Conservation (phyloP, 2,113 vertebrate species). For the Anser brachyrhynchus region DNA sequence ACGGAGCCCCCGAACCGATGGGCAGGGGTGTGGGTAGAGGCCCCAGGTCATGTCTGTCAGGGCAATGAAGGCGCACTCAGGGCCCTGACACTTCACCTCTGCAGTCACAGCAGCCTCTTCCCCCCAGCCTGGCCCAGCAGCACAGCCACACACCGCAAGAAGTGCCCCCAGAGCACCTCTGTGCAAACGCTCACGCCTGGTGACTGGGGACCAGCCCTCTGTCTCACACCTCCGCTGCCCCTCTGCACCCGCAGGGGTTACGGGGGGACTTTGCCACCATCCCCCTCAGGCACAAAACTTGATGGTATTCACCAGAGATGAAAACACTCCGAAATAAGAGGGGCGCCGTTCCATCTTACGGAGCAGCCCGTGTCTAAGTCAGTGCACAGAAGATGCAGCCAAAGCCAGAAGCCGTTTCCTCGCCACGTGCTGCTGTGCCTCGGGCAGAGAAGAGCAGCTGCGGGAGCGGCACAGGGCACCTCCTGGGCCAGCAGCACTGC, state of each 20-base stretch:
- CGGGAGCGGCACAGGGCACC: not conserved
- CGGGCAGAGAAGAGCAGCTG: conserved; percentile 42
- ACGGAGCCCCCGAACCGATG: not conserved
- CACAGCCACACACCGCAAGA: not conserved
- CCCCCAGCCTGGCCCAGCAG: not conserved
- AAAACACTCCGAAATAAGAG: not conserved
- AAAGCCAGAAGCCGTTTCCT: not conserved
- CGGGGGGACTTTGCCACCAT: not conserved
- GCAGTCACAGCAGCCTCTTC: not conserved
- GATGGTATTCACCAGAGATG: not conserved
- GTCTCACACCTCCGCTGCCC: not conserved
- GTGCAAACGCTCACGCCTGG: not conserved
- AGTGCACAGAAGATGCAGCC: not conserved
- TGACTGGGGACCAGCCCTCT: not conserved
- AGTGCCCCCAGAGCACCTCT: accelerated
- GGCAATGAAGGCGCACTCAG: not conserved
- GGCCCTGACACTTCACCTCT: not conserved
- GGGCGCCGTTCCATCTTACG: not conserved
- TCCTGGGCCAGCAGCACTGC: not conserved
- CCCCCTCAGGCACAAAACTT: not conserved
- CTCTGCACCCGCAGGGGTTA: not conserved
- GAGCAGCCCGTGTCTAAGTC: not conserved
- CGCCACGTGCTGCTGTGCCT: not conserved
- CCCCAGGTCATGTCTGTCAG: not conserved
- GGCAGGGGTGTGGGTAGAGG: not conserved